Conservation (phyloP, 1,140 invertebrate genomes). For the Pemphigus obesinymphae region DNA sequence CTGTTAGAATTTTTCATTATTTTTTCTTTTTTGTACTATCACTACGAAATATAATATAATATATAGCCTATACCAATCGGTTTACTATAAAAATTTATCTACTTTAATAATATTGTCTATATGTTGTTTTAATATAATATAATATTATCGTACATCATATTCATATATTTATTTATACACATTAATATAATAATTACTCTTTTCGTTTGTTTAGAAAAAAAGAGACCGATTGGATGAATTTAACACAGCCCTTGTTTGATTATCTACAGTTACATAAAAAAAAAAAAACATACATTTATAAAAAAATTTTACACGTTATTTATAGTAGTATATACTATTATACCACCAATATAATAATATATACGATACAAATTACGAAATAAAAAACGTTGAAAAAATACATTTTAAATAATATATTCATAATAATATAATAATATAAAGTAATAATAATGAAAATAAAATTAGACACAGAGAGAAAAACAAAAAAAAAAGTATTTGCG, state of each 20-base stretch:
- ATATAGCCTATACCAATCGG: slow-evolving; percentile 12
- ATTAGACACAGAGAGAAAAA: slow-evolving; percentile 8
- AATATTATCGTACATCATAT: neutral
- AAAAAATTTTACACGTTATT: neutral
- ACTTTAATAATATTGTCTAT: slow-evolving; percentile 35
- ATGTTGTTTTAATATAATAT: slow-evolving; percentile 22
- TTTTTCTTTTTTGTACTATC: slow-evolving; percentile 36
- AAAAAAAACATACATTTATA: slow-evolving; percentile 18
- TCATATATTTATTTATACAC: neutral
- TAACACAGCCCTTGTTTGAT: slow-evolving; percentile 41
- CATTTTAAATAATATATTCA: neutral
- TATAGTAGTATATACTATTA: neutral
- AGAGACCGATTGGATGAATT: slow-evolving; percentile 42
- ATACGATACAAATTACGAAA: too few relatives aligned
- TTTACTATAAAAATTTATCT: slow-evolving; percentile 27
- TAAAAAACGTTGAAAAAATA: slow-evolving; percentile 26
- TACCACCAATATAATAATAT: too few relatives aligned
- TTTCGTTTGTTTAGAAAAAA: neutral
- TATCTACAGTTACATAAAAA: slow-evolving; percentile 36
- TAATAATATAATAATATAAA: neutral
- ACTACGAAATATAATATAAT: neutral
- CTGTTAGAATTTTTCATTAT: neutral
- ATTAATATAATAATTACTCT: slow-evolving; percentile 7
- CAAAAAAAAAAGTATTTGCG: slow-evolving; percentile 15
- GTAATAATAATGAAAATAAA: neutral